These are phyloP conservation scores for Helicoverpa zea DNA, from an alignment of 1,140 invertebrate genomes.

Conservation along the genomic window DNA sequence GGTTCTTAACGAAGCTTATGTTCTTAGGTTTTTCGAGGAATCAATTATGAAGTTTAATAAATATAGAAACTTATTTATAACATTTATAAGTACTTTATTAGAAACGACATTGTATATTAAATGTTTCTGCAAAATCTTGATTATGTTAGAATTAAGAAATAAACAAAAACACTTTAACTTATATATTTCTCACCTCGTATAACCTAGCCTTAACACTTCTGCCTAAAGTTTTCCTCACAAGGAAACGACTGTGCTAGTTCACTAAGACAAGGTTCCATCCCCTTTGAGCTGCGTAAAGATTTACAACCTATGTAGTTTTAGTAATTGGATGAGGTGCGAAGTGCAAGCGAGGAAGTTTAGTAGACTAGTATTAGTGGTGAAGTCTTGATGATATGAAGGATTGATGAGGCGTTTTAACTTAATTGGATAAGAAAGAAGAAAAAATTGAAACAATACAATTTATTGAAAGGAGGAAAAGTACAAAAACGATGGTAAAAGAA, in stretches of 20 bases:
- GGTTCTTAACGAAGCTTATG: too few species aligned
- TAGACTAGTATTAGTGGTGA: background rate
- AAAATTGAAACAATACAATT: too few species aligned
- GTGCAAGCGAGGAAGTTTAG: constrained; percentile 3
- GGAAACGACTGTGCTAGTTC: constrained; percentile 47
- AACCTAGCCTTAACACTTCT: constrained; percentile 13
- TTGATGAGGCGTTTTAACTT: background rate
- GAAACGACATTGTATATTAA: too few species aligned
- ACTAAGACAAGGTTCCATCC: constrained; percentile 45
- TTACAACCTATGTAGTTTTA: constrained; percentile 47
- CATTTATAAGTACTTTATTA: too few species aligned
- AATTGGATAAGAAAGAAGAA: background rate
- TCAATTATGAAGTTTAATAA: too few species aligned
- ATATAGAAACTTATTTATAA: too few species aligned
- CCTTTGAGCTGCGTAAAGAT: constrained; percentile 50
- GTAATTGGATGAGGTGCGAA: constrained; percentile 43
- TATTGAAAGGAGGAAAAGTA: too few species aligned
- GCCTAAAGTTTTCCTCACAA: constrained; percentile 38
- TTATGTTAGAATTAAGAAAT: background rate
- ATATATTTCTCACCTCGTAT: constrained; percentile 4
- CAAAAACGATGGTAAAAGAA: too few species aligned
- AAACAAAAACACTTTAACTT: too few species aligned
- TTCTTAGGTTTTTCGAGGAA: too few species aligned
- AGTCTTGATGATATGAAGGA: background rate
- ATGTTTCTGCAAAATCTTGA: too few species aligned